These are phyloP conservation scores for Gandaritis pyraliata DNA, from an alignment of 2,888 invertebrate species.

Conservation along the genomic window DNA sequence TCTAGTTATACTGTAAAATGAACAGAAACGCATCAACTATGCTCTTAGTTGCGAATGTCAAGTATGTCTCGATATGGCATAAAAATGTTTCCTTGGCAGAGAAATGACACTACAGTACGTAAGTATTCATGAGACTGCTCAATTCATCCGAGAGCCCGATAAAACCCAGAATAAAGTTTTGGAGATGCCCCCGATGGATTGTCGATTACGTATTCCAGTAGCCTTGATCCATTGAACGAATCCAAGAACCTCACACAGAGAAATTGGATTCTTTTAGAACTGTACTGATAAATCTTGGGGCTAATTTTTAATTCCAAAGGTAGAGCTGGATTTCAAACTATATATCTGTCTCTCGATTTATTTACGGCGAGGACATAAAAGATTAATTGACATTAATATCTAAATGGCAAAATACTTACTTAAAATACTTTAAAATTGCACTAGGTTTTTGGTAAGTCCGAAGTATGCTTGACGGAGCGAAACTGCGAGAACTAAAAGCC, in stretches of 20 bases:
- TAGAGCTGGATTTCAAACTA: background rate
- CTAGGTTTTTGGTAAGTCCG: no score
- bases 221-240: slow-evolving; percentile 24
- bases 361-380: background rate
- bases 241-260: slow-evolving; percentile 9
- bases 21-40: no score
- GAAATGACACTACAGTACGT: background rate
- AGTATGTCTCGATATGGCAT: no score
- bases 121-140: slow-evolving; percentile 26
- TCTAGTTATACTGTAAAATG: no score
- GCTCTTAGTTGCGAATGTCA: no score
- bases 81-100: background rate
- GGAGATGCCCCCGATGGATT: slow-evolving; percentile 22
- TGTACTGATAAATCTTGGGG: slow-evolving; percentile 5
- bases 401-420: no score
- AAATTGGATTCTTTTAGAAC: slow-evolving; percentile 22
- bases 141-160: slow-evolving; percentile 20
- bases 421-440: no score
- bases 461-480: no score
- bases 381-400: background rate
- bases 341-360: background rate
- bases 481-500: no score
- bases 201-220: slow-evolving; percentile 29
- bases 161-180: slow-evolving; percentile 27
- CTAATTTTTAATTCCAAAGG: slow-evolving; percentile 9